A percentile compares a stretch with the other conserved stretches of the same genome.
Conservation (phyloP, 2,888 invertebrate species). For the Archips crataeganus region DNA sequence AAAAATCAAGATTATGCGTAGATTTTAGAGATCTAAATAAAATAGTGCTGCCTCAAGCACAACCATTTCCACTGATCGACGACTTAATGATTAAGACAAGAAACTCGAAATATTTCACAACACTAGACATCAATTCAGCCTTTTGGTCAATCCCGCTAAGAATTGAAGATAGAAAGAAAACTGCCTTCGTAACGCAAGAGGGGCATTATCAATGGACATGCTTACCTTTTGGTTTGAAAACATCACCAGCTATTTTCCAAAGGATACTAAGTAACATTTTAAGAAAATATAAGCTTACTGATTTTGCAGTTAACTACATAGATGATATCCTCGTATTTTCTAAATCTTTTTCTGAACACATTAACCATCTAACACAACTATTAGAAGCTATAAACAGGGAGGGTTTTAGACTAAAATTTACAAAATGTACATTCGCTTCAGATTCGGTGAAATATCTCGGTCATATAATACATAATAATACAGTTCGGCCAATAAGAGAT, state of each 20-base stretch:
- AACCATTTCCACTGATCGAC: not conserved
- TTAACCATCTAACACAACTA: not conserved
- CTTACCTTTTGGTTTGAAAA: not conserved
- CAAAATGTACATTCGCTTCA: not conserved
- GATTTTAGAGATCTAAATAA: constrained; percentile 35
- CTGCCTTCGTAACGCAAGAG: not conserved
- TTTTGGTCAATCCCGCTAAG: not conserved
- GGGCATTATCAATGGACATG: not conserved
- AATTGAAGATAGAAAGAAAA: not conserved
- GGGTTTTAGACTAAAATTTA: not conserved
- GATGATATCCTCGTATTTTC: too few relatives aligned
- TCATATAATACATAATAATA: not conserved
- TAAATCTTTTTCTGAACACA: not conserved
- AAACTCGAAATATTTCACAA: not conserved
- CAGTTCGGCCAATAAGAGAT: not conserved
- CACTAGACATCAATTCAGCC: not conserved
- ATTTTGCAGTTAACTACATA: not conserved
- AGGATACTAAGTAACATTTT: constrained; percentile 1
- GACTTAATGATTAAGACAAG: not conserved
- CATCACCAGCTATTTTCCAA: not conserved
- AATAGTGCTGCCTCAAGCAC: constrained; percentile 9
- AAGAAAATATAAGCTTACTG: not conserved
- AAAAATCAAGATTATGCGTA: constrained; percentile 26
- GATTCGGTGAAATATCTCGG: too few relatives aligned
- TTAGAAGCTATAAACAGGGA: not conserved